Evolutionary conservation across 2,888 invertebrate genomes (phyloP), one percentile per base, ranked within the genome.

Genomic region (Drosophila macrothrix): DNA sequence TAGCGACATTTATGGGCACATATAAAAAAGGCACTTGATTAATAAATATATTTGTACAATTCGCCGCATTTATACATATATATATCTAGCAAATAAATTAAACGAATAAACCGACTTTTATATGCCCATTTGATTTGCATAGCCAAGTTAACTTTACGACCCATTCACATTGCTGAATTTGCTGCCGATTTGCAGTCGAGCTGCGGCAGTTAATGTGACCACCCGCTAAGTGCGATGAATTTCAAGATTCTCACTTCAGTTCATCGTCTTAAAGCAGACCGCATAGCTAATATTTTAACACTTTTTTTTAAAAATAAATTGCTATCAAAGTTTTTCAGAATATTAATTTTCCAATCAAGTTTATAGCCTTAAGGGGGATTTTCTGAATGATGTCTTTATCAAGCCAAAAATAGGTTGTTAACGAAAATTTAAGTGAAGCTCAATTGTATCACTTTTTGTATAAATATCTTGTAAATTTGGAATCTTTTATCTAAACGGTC

Each of bases 61-160:
- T 50, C 43, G 50, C 29, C 41, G 41, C 31, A 50, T 52, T 50
- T 31, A 31, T 31, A 31, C 9, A 31, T 31, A 29, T 68, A 35
- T 50, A 37, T 76, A 53, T 53, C 52, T 49, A 43, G 28, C 61
- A 61, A 39, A 79, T 69, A 69, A 79, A 80, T 67, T 70, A 46
- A 29, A 16, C 29, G 28, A 22, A 53, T 60, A 31, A 56, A 60
- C 29, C 16, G 67, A 59, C 67, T 63, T 77, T 78, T 72, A 77
- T 73, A 60, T 19, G 73, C 52, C 37, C 43, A 66, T 68, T 63
- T 46, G 55, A 78, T 78, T 81, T 77, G 81, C 78, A 73, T 63
- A 78, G 78, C 50, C 67, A 46, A 58, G 16, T 49, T 43, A 58
- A 41, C 16, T 81, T 78, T 81, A 81, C 65, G 63, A 55, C 67